A percentile compares a stretch with the other conserved stretches of the same genome.
These are phyloP conservation scores for Enteromius anoplus DNA, from an alignment of 2,797 vertebrate genomes.

Conservation along the genomic window DNA sequence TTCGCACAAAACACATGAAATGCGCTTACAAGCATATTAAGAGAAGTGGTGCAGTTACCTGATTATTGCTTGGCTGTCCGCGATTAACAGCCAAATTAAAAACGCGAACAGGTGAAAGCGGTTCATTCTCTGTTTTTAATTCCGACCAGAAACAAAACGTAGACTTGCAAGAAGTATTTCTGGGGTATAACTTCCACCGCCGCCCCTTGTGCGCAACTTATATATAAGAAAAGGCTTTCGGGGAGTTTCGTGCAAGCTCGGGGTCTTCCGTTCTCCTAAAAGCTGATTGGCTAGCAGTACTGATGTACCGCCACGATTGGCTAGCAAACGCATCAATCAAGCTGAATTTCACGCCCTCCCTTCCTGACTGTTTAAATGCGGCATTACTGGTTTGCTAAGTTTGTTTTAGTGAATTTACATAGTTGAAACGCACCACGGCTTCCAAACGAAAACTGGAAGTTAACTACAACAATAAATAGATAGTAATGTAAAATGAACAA, in stretches of 20 bases:
- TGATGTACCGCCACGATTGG: not conserved
- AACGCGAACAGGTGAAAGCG: not conserved
- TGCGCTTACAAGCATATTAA: not conserved
- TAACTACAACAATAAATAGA: not conserved
- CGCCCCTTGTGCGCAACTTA: not conserved
- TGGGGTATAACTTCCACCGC: not conserved
- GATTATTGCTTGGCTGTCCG: constrained; percentile 48
- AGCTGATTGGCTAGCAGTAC: constrained; percentile 19
- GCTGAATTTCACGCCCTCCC: not conserved
- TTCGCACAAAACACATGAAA: not conserved
- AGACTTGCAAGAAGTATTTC: too few relatives aligned
- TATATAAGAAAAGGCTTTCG: not conserved
- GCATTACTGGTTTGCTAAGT: not conserved
- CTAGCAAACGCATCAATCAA: constrained; percentile 6
- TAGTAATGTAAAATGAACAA: not conserved
- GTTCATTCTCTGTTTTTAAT: constrained; percentile 31
- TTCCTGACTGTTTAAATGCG: not conserved
- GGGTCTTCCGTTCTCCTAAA: not conserved
- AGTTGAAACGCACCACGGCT: not conserved
- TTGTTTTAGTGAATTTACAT: not conserved
- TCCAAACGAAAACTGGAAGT: not conserved
- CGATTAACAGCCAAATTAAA: constrained; percentile 20
- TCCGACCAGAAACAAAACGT: not conserved
- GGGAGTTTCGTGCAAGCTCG: constrained; percentile 6
- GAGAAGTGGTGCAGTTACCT: constrained; percentile 45